Conservation (phyloP, 1,140 invertebrate species). For the Neodiprion fabricii region DNA sequence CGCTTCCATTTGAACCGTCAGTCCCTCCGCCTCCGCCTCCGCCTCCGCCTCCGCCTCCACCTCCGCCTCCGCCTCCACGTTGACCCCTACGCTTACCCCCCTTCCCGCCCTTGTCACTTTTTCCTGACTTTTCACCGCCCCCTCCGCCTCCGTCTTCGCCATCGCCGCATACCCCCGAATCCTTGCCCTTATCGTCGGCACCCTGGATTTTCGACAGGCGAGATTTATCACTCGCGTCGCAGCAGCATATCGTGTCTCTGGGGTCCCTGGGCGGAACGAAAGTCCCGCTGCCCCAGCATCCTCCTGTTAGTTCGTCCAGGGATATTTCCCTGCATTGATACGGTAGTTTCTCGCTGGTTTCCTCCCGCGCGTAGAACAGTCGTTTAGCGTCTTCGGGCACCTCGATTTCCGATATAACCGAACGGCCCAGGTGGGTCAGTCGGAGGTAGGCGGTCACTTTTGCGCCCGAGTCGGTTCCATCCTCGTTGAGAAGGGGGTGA, state of each 20-base stretch:
- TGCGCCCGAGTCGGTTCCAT: constrained; percentile 21
- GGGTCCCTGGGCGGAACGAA: constrained; percentile 20
- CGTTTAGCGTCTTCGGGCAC: neutral
- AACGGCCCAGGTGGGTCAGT: constrained; percentile 44
- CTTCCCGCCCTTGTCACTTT: constrained; percentile 12
- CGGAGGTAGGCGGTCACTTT: constrained; percentile 41
- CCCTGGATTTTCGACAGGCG: neutral
- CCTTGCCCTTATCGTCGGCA: neutral
- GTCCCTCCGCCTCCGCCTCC: neutral
- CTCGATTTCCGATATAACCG: constrained; percentile 46
- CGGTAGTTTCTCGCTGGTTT: constrained; percentile 33
- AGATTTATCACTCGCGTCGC: neutral
- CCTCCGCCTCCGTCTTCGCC: neutral
- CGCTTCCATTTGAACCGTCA: neutral
- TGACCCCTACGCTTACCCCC: constrained; percentile 8
- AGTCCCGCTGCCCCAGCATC: constrained; percentile 24
- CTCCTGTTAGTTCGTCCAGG: constrained; percentile 26
- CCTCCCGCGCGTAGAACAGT: constrained; percentile 33
- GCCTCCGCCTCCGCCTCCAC: neutral
- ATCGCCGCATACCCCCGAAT: neutral
- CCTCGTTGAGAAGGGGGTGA: constrained; percentile 32
- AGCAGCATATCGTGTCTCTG: constrained; percentile 25
- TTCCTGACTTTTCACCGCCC: constrained; percentile 10
- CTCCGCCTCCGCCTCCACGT: neutral
- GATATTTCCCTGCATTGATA: constrained; percentile 42